Evolutionary conservation across 2,113 vertebrate genomes (phyloP).

Genomic region (Micronisus gabar): DNA sequence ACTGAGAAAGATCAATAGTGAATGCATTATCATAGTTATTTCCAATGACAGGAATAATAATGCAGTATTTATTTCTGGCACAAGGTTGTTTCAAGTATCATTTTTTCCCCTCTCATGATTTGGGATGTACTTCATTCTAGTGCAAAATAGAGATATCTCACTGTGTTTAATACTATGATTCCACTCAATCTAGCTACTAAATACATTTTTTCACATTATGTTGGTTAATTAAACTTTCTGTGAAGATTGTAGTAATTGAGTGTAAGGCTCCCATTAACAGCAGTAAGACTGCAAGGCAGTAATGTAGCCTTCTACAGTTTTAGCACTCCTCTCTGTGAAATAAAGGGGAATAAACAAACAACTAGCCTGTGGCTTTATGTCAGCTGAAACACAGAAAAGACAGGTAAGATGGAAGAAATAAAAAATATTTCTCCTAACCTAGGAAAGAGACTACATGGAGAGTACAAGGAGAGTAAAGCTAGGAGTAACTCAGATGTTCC

Average conservation of each 20-base stretch:
- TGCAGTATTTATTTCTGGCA: conserved; percentile 34
- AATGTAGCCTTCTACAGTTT: background rate
- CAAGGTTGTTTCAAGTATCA: conserved; percentile 18
- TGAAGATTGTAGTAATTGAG: conserved; percentile 15
- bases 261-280: background rate
- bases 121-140: background rate
- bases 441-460: background rate
- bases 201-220: background rate
- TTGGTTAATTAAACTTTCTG: conserved; percentile 51
- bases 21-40: conserved; percentile 63
- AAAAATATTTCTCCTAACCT: background rate
- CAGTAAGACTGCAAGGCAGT: background rate
- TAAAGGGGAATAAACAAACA: background rate
- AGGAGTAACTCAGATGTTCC: background rate
- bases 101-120: background rate
- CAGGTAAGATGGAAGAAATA: background rate
- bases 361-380: background rate
- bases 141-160: background rate
- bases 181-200: background rate
- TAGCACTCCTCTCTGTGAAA: background rate
- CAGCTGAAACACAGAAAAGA: background rate
- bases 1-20: conserved; percentile 65
- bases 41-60: conserved; percentile 57
- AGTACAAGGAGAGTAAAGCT: background rate
- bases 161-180: background rate